Percentiles rank a stretch among this genome's conserved stretches.
These are phyloP conservation scores for Aurelia aurita DNA, from an alignment of 30 jellyfish, hydroid and myxozoan species.

Conservation along the genomic window DNA sequence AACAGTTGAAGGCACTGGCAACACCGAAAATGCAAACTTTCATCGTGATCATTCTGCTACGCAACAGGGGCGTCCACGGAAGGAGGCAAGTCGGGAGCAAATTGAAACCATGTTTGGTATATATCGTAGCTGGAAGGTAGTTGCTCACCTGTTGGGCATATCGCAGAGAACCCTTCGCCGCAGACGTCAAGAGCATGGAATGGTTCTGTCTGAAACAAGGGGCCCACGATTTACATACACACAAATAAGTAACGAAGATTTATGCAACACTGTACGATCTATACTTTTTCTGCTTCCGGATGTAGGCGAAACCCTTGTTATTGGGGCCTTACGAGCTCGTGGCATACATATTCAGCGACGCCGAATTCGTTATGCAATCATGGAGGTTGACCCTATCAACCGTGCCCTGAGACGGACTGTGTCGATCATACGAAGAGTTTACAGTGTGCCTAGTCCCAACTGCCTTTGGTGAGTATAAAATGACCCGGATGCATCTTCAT, in stretches of 20 bases:
- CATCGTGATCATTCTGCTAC: neutral
- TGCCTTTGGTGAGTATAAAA: neutral
- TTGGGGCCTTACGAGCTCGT: neutral
- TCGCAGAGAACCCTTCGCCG: neutral
- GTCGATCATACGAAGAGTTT: neutral
- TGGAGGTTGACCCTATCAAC: conserved; percentile 9
- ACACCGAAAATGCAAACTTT: too few species aligned
- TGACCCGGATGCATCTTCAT: too few species aligned
- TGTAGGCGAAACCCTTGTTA: neutral
- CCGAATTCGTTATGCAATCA: neutral
- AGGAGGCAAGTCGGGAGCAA: neutral
- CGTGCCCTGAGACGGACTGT: neutral
- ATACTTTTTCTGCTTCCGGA: neutral
- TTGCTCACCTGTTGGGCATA: neutral
- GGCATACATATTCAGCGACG: neutral
- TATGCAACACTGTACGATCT: neutral
- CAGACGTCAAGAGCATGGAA: neutral
- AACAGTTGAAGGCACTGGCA: too few species aligned
- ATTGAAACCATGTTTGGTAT: neutral
- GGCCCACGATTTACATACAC: neutral
- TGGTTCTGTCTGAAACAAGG: neutral
- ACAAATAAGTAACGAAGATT: neutral
- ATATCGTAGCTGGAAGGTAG: neutral
- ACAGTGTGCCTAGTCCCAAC: neutral
- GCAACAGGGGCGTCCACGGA: neutral